These are phyloP conservation scores for Lithobius niger DNA, from an alignment of 1,140 invertebrate species.

Conservation along the genomic window DNA sequence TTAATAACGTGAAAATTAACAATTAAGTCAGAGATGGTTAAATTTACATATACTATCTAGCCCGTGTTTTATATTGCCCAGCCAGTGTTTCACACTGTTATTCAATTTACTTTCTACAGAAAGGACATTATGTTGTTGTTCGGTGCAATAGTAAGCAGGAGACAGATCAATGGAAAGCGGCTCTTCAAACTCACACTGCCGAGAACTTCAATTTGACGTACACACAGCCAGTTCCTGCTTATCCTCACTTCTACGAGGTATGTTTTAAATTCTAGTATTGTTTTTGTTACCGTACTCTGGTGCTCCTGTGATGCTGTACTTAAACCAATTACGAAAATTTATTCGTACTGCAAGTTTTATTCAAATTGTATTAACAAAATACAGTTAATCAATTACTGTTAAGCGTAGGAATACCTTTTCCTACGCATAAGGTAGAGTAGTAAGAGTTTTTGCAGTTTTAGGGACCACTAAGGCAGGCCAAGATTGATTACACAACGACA, in stretches of 20 bases:
- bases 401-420: too few relatives aligned
- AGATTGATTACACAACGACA: too few relatives aligned
- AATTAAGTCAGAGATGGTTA: too few relatives aligned
- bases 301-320: background rate
- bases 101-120: background rate
- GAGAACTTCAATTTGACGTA: conserved; percentile 39
- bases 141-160: conserved; percentile 35
- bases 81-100: too few relatives aligned
- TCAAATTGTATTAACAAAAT: background rate
- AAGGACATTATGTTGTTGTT: conserved; percentile 41
- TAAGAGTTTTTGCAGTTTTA: too few relatives aligned
- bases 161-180: conserved; percentile 37
- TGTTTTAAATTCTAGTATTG: background rate
- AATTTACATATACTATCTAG: too few relatives aligned
- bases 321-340: background rate
- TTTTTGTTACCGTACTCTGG: too few relatives aligned
- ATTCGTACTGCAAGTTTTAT: background rate
- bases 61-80: too few relatives aligned
- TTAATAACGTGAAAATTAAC: too few relatives aligned
- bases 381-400: too few relatives aligned
- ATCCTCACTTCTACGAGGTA: conserved; percentile 32
- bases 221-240: conserved; percentile 34
- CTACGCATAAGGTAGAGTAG: too few relatives aligned
- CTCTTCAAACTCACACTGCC: conserved; percentile 39
- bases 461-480: too few relatives aligned